phyloP scores from a whole-genome alignment of 2,113 vertebrate species.

The Pterocles gutturalis region DNA sequence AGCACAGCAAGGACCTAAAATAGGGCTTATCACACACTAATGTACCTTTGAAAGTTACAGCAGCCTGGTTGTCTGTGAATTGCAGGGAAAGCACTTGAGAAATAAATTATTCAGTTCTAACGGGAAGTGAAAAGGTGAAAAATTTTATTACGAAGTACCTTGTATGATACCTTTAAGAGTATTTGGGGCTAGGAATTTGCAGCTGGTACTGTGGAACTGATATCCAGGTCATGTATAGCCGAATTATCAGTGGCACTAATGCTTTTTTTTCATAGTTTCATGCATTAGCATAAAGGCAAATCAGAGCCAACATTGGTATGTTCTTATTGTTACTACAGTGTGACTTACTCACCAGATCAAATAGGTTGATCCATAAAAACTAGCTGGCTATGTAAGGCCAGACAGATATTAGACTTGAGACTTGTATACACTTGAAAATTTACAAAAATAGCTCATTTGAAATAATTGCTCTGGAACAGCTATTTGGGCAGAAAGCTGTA shows the following conservation, averaged over 20 bases:
- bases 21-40: neutral
- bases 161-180: neutral
- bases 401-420: constrained; percentile 49
- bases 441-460: constrained; percentile 64
- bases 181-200: neutral
- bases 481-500: constrained; percentile 62
- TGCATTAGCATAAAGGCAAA: neutral
- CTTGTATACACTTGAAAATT: constrained; percentile 63
- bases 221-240: neutral
- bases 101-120: constrained; percentile 29
- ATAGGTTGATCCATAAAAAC: constrained; percentile 31
- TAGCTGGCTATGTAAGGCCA: neutral
- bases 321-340: neutral
- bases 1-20: constrained; percentile 1
- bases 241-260: neutral
- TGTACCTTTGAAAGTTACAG: constrained; percentile 7
- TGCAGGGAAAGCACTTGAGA: neutral
- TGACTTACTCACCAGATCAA: neutral
- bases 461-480: constrained; percentile 60
- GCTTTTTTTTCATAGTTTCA: neutral
- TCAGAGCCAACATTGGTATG: neutral
- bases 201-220: neutral
- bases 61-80: neutral
- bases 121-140: neutral
- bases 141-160: neutral